Evolutionary conservation across 2,797 vertebrate genomes (phyloP).

Genomic region (Labeo calbasu): DNA sequence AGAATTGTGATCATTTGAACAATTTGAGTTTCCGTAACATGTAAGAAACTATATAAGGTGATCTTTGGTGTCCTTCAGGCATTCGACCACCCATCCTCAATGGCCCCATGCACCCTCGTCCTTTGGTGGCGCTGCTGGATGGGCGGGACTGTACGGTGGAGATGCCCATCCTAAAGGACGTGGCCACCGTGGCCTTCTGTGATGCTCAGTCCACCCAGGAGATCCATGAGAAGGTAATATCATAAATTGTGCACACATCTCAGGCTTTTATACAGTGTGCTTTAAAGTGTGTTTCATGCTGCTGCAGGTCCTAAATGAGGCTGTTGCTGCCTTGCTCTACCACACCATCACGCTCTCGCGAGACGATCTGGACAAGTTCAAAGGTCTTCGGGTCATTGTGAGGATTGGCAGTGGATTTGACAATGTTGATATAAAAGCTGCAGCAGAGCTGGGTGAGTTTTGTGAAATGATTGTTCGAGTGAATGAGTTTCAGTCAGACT

Average conservation of each 20-base stretch:
- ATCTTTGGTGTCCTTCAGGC: slow-evolving; percentile 64
- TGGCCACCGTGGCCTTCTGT: slow-evolving; percentile 85
- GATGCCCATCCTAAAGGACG: slow-evolving; percentile 86
- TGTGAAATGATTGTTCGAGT: not conserved
- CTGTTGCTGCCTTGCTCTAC: slow-evolving; percentile 84
- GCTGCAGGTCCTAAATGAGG: slow-evolving; percentile 83
- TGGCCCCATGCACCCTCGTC: slow-evolving; percentile 84
- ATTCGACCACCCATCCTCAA: slow-evolving; percentile 84
- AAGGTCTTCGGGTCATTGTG: slow-evolving; percentile 83
- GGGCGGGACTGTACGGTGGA: slow-evolving; percentile 85
- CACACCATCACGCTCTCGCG: slow-evolving; percentile 85
- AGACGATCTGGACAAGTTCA: slow-evolving; percentile 85
- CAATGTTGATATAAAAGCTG: slow-evolving; percentile 84
- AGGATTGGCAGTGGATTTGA: slow-evolving; percentile 84
- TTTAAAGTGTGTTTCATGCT: not conserved
- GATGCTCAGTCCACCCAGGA: slow-evolving; percentile 87
- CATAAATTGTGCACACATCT: not conserved
- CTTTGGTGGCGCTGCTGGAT: slow-evolving; percentile 82
- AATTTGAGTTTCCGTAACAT: not conserved
- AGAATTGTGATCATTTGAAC: not conserved
- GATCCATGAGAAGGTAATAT: slow-evolving; percentile 83
- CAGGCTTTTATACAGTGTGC: not conserved
- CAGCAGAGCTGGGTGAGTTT: slow-evolving; percentile 81
- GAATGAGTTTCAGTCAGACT: not conserved
- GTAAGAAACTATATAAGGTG: not conserved